Evolutionary conservation across 2,797 vertebrate species (phyloP).

Genomic region (Taeniopygia guttata): DNA sequence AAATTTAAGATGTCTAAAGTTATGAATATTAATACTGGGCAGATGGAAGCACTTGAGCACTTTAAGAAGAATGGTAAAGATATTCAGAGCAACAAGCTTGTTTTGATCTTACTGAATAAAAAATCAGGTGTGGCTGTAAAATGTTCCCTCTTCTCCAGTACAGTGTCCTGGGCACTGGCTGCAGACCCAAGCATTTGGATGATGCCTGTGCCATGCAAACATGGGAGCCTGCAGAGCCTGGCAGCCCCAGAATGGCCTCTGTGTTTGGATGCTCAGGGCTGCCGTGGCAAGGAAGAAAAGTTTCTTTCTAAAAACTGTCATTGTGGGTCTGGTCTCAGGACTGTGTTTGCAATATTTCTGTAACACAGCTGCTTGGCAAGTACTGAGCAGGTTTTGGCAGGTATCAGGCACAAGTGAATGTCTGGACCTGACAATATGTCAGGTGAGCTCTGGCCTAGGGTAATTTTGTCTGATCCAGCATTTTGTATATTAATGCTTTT

Average conservation of each 20-base stretch:
- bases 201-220: not conserved
- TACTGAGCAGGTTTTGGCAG: not conserved
- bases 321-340: not conserved
- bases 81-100: not conserved
- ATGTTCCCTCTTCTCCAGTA: not conserved
- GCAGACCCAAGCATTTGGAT: not conserved
- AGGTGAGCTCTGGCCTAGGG: not conserved
- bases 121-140: not conserved
- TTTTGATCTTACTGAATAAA: not conserved
- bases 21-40: slow-evolving; percentile 22
- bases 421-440: not conserved
- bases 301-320: not conserved
- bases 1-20: slow-evolving; percentile 38
- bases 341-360: not conserved
- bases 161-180: not conserved
- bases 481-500: not conserved
- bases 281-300: not conserved
- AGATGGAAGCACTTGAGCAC: not conserved
- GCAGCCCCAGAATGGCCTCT: not conserved
- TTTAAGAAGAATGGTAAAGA: not conserved
- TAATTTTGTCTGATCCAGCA: not conserved
- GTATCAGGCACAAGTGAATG: not conserved
- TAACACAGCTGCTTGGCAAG: not conserved
- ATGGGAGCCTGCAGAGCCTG: not conserved
- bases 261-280: not conserved